phyloP scores from a whole-genome alignment of 2,797 vertebrate species.

The Halcyon chelicuti region DNA sequence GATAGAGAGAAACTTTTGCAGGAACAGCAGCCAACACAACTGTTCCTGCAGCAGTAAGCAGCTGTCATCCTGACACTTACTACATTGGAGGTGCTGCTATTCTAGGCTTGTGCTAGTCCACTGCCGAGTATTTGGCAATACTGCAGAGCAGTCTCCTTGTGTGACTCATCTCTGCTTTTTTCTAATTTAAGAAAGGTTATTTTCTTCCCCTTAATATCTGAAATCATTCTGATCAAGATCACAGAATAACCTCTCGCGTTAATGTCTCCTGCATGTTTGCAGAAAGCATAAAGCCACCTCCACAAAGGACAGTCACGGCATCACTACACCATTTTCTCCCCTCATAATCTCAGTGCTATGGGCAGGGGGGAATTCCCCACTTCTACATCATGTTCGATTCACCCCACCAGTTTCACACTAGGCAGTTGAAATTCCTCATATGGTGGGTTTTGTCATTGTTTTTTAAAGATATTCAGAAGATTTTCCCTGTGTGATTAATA shows the following conservation, averaged over 20 bases:
- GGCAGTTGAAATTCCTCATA: neutral
- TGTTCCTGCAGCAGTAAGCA: neutral
- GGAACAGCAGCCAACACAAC: neutral
- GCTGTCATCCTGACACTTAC: neutral
- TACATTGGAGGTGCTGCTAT: neutral
- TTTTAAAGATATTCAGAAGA: neutral
- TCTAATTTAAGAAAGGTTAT: conserved; percentile 15
- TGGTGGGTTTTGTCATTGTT: neutral
- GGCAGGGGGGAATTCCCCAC: neutral
- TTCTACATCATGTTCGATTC: neutral
- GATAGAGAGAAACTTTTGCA: neutral
- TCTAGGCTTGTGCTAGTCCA: neutral
- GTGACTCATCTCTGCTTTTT: conserved; percentile 10
- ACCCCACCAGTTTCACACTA: neutral
- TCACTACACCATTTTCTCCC: neutral
- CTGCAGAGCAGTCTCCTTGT: neutral
- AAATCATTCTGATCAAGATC: conserved; percentile 12
- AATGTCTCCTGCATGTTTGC: neutral
- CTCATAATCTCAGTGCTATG: neutral
- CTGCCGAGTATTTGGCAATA: neutral
- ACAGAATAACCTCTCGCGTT: neutral
- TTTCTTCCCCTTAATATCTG: neutral
- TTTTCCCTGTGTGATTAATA: neutral
- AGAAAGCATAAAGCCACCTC: neutral
- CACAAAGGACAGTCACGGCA: neutral